Conservation (phyloP, 92 coral and sea anemone species). For the Metridium senile region DNA sequence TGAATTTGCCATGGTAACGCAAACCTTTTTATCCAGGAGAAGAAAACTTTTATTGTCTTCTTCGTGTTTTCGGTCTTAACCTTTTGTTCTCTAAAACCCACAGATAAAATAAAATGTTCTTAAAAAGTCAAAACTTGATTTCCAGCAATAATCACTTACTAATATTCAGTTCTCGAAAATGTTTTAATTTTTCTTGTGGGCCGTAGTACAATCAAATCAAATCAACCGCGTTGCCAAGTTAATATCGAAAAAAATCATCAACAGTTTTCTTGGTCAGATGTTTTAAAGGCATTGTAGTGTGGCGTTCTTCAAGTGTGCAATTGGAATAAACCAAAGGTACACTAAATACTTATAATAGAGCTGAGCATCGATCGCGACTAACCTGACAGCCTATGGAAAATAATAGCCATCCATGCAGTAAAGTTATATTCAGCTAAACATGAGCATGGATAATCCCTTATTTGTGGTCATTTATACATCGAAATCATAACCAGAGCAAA, state of each 20-base stretch:
- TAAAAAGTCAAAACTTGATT: constrained; percentile 11
- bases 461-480: neutral
- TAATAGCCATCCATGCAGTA: neutral
- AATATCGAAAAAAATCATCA: neutral
- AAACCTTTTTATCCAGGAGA: constrained; percentile 6
- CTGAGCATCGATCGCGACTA: constrained; percentile 25
- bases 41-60: constrained; percentile 15
- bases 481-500: neutral
- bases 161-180: neutral
- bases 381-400: constrained; percentile 18
- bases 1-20: constrained; percentile 29
- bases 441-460: neutral
- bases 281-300: constrained; percentile 7
- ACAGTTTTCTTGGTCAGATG: neutral
- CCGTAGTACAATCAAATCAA: neutral
- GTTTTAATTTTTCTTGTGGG: neutral
- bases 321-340: neutral
- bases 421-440: constrained; percentile 1
- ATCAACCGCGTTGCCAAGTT: neutral
- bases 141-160: neutral
- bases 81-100: neutral
- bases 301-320: constrained; percentile 2
- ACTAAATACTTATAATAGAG: constrained; percentile 25
- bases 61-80: neutral
- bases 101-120: neutral